Evolutionary conservation across 2,797 vertebrate species (phyloP), one percentile per base, ranked within the genome.

Genomic region (Parauchenoglanis ngamensis): DNA sequence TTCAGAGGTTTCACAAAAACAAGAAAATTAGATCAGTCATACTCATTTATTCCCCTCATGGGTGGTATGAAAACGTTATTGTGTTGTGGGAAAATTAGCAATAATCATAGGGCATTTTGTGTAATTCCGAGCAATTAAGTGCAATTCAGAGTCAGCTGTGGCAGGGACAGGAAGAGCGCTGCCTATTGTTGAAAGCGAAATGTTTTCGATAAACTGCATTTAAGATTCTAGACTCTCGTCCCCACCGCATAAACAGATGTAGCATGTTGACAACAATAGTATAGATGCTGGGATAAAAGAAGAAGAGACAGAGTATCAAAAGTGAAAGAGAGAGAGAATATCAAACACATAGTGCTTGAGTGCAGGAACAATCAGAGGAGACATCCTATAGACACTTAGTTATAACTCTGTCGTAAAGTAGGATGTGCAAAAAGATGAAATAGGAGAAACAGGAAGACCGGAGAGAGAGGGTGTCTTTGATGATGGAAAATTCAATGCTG

Each of bases 91-190:
- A 90, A 87, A 93, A 93, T 94, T 91, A 93, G 88, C 89, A 90
- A 89, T 93, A 94, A 95, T 95, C 93, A 94, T 85, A 89, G 91
- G 92, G 90, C 91, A 93, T 94, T 94, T 91, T 84, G 89, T 25
- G 54, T 91, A 93, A 94, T 94, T 94, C 92, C 83, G 65, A 68
- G 85, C 89, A 91, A 94, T 94, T 93, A 94, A 91, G 92, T 90
- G 87, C 89, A 92, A 94, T 94, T 92, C 93, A 90, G 92, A 86
- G 88, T 92, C 75, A 90, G 92, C 90, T 85, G 81, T 92, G 91
- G 92, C 88, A 90, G 84, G 91, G 83, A 85, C 86, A 90, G 88
- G 76, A 91, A 90, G 68, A 86, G 83, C 61, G 13, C 78, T 84
- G 77, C 76, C 79, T 85, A 89, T 89, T 91, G 83, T 90, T 78